A percentile compares a stretch with the other conserved stretches of the same genome.
Conservation (phyloP, 2,888 invertebrate genomes). For the Sthenelais limicola region DNA sequence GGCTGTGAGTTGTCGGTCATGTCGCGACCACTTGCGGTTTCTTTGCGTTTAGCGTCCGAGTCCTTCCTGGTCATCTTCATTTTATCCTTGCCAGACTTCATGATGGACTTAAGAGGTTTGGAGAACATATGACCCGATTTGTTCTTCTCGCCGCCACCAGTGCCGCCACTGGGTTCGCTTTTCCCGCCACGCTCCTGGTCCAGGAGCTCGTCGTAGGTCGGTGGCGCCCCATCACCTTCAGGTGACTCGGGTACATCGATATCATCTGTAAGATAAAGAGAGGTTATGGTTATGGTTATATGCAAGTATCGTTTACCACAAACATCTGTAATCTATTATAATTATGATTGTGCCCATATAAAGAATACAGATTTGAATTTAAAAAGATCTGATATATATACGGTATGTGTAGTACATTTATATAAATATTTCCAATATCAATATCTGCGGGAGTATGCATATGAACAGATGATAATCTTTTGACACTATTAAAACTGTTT, state of each 20-base stretch:
- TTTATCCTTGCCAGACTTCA: conserved; percentile 38
- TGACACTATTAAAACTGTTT: no score
- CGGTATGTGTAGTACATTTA: no score
- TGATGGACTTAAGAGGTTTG: conserved; percentile 43
- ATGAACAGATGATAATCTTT: no score
- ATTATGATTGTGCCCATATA: no score
- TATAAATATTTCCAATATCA: no score
- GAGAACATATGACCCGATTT: conserved; percentile 28
- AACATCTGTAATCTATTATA: no score
- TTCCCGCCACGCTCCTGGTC: conserved; percentile 28
- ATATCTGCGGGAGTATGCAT: no score
- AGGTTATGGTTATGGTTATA: background rate
- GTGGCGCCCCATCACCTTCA: conserved; percentile 15
- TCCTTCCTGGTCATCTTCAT: conserved; percentile 13
- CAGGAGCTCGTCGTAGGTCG: conserved; percentile 28
- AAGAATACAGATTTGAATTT: no score
- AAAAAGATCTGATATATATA: no score
- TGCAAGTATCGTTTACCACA: no score
- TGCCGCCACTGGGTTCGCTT: background rate
- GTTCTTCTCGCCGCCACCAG: conserved; percentile 13
- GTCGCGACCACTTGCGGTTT: background rate
- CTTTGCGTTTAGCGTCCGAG: background rate
- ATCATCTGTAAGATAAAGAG: conserved; percentile 30
- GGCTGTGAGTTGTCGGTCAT: background rate
- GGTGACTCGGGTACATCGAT: conserved; percentile 38